Base-by-base conservation (phyloP, 2,888 invertebrate species). In the Buathra laborator region DNA sequence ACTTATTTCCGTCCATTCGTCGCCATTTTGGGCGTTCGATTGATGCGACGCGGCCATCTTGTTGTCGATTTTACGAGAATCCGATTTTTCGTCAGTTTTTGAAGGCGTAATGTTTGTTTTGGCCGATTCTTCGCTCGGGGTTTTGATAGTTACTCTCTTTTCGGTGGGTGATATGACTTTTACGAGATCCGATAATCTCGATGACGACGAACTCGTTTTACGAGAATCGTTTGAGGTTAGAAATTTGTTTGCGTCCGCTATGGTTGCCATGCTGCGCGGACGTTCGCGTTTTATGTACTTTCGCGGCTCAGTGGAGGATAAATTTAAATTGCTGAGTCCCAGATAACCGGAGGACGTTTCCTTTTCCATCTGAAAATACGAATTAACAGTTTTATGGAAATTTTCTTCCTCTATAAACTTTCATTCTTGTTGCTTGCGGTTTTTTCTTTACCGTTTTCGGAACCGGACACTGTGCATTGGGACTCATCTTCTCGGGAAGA, bases 1-100 rank as follows among this genome's bases (percentile, higher is more conserved):
- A 92, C 96, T 96, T 78, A 96, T 96, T 93, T 96, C 96, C 0
- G 96, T 96, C 96, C 96, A 97, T 82, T 96, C 96, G 88, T 96
- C 96, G 0, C 94, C 94, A 74, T 95, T 94, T 67, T 93, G 91
- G 29, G 86, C 83, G 12, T 72, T 48, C 3, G 83, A 19, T 87
- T 89, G 43, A 24, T 19, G 56, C 43, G 67, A 14, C 68, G 66
- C 12, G 46, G 80, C 16, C 43, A 67, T 76, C 10, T 86, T 87
- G n/a, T 86, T 84, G 29, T 88, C 87, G 19, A 86, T 81, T 0
- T 84, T 1, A 89, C 90, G n/a, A 87, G 87, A 62, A 88, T 82
- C 68, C 89, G 89, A 51, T 89, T 90, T 3, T 37, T 79, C 74
- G 37, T 71, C 66, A 72, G 76, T 76, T 44, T 59, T 56, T 37